A percentile compares a stretch with the other conserved stretches of the same genome.
These are phyloP conservation scores for Pelecanus crispus DNA, from an alignment of 2,113 vertebrate species.

Conservation along the genomic window DNA sequence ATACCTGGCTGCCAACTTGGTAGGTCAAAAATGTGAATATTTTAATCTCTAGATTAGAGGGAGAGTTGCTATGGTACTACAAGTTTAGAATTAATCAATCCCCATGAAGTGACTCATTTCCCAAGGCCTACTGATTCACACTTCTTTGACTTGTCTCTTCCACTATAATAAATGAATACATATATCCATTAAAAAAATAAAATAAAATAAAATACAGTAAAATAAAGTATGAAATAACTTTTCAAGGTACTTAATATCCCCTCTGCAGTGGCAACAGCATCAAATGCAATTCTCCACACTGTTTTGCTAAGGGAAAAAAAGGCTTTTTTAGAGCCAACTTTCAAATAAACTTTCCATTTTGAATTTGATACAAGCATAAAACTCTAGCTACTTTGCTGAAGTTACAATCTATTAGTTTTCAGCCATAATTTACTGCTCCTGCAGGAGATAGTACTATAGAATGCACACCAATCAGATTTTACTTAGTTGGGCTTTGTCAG, in stretches of 20 bases:
- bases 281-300: background rate
- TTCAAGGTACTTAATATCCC: background rate
- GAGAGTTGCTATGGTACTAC: background rate
- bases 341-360: background rate
- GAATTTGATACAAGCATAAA: background rate
- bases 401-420: background rate
- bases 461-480: background rate
- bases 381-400: background rate
- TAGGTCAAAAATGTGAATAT: background rate
- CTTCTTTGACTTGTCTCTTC: background rate
- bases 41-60: background rate
- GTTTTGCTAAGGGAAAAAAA: background rate
- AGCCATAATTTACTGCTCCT: background rate
- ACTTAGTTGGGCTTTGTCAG: background rate
- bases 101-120: background rate
- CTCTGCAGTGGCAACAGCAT: background rate
- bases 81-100: background rate
- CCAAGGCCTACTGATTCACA: background rate
- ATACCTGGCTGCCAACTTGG: background rate
- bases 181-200: background rate
- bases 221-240: background rate
- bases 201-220: too few species aligned
- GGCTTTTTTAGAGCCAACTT: rapidly evolving
- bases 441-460: background rate
- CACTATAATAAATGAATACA: background rate